Percentiles rank a stretch among this genome's conserved stretches.
These are phyloP conservation scores for Aphodius sticticus DNA, from an alignment of 2,888 invertebrate genomes.

Conservation along the genomic window DNA sequence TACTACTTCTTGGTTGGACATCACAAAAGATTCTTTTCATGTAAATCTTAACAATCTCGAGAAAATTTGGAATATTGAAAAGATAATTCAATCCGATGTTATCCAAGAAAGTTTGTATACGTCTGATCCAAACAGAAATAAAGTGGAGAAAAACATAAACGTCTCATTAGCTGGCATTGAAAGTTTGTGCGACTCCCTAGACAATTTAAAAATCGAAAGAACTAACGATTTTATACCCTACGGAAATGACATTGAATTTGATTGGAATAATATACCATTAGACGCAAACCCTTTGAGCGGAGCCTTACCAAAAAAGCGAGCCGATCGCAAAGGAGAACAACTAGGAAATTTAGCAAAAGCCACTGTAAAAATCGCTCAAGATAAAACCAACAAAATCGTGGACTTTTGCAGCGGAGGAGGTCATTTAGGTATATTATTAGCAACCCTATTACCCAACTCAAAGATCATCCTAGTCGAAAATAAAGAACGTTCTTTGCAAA, in stretches of 20 bases:
- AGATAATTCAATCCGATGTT: conserved; percentile 34
- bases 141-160: conserved; percentile 58
- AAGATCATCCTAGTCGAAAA: conserved; percentile 87
- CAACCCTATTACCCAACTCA: conserved; percentile 80
- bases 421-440: conserved; percentile 88
- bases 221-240: conserved; percentile 55
- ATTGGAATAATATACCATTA: conserved; percentile 77
- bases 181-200: conserved; percentile 32
- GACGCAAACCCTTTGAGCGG: conserved; percentile 82
- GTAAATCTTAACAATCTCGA: conserved; percentile 46
- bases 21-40: conserved; percentile 34
- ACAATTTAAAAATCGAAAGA: conserved; percentile 56
- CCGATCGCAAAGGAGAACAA: conserved; percentile 84
- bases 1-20: conserved; percentile 70
- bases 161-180: conserved; percentile 7
- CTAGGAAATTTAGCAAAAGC: conserved; percentile 84
- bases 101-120: conserved; percentile 73
- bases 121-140: conserved; percentile 79
- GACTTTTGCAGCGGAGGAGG: conserved; percentile 97
- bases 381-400: conserved; percentile 67
- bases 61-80: conserved; percentile 28
- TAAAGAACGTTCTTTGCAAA: conserved; percentile 83
- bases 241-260: conserved; percentile 61
- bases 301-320: conserved; percentile 77
- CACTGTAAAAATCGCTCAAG: conserved; percentile 71